Percentiles rank a stretch among this genome's conserved stretches.
Evolutionary conservation across 2,888 invertebrate species (phyloP).

Genomic region (Podabrus alpinus): DNA sequence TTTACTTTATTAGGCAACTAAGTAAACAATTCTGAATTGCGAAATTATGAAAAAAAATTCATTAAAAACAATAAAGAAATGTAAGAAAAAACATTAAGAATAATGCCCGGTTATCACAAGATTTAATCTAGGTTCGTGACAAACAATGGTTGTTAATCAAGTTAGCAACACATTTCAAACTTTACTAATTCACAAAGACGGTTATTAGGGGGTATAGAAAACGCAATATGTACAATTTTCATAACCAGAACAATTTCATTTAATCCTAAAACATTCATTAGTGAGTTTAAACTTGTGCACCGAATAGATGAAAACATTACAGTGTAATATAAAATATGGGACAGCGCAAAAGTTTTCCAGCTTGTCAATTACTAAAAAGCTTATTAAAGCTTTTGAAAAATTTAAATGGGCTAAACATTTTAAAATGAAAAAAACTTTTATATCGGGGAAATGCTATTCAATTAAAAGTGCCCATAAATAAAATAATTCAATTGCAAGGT

Average conservation of each 20-base stretch:
- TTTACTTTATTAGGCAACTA: neutral
- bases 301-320: constrained; percentile 2
- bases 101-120: neutral
- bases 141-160: constrained; percentile 13
- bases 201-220: constrained; percentile 4
- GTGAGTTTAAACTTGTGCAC: constrained; percentile 1
- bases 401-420: neutral
- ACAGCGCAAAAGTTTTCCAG: neutral
- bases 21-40: neutral
- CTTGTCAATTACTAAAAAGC: neutral
- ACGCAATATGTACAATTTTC: constrained; percentile 5
- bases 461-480: neutral
- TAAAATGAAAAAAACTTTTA: neutral
- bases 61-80: neutral
- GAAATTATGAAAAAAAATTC: neutral
- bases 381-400: neutral
- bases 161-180: constrained; percentile 5
- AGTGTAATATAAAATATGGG: neutral
- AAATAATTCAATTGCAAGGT: neutral
- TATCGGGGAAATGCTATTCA: neutral
- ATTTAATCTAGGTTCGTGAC: constrained; percentile 12
- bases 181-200: constrained; percentile 5
- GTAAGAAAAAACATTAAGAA: neutral
- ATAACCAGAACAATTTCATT: constrained; percentile 5
- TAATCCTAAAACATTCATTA: constrained; percentile 2